A percentile compares a stretch with the other conserved stretches of the same genome.
phyloP scores from a whole-genome alignment of 2,888 invertebrate species.

The Drosophila buzzatii region DNA sequence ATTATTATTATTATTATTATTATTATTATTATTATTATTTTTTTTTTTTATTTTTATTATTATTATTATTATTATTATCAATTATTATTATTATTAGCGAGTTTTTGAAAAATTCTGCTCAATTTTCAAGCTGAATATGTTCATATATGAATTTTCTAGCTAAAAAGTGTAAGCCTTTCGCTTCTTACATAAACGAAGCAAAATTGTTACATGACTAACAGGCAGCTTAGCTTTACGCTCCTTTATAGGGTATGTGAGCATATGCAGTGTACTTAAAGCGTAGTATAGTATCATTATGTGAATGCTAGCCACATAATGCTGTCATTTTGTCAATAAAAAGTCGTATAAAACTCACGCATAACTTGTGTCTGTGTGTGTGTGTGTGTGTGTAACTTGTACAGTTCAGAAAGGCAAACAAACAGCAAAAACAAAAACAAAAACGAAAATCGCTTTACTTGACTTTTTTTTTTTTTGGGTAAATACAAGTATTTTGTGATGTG shows the following conservation, averaged over 20 bases:
- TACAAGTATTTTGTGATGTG: constrained; percentile 40
- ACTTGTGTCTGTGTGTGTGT: constrained; percentile 31
- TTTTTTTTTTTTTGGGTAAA: constrained; percentile 28
- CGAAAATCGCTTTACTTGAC: constrained; percentile 39
- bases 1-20: too few species aligned
- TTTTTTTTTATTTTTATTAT: too few species aligned
- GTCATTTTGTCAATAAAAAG: constrained; percentile 63
- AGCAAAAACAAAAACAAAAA: constrained; percentile 21
- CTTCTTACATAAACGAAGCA: too few species aligned
- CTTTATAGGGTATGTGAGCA: constrained; percentile 4
- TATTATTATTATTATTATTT: too few species aligned
- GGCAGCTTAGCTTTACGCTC: fast-evolving
- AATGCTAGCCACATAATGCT: constrained; percentile 48
- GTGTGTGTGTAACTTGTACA: constrained; percentile 44
- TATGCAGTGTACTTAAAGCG: constrained; percentile 12
- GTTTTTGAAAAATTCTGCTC: too few species aligned
- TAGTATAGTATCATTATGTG: constrained; percentile 53
- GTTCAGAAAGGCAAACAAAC: constrained; percentile 42
- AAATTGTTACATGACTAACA: neutral
- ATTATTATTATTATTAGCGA: too few species aligned
- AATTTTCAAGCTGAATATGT: too few species aligned
- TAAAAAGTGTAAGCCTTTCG: too few species aligned
- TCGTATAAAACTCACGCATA: constrained; percentile 59
- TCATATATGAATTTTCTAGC: too few species aligned
- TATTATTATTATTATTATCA: too few species aligned